These are phyloP conservation scores for Schizaphis graminum DNA, from an alignment of 2,888 invertebrate genomes.

Conservation along the genomic window DNA sequence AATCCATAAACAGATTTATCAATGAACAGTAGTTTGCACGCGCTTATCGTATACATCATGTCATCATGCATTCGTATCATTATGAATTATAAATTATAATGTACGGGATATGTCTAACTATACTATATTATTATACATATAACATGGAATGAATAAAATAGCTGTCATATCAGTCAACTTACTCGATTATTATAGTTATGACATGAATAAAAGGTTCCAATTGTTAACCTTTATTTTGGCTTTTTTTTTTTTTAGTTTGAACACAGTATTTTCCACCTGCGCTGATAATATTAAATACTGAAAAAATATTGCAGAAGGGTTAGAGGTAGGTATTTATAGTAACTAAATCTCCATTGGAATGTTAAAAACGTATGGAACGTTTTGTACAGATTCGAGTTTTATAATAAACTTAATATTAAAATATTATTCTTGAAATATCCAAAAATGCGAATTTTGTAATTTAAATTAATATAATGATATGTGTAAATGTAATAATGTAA, in stretches of 20 bases:
- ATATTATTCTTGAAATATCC: background rate
- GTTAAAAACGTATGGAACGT: background rate
- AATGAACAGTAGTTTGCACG: background rate
- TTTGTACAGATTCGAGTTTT: background rate
- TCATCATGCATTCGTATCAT: background rate
- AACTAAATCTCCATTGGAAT: background rate
- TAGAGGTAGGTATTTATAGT: background rate
- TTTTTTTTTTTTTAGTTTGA: background rate
- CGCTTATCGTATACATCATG: background rate
- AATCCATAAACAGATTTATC: background rate
- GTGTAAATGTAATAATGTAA: no score
- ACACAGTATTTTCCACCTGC: constrained; percentile 20
- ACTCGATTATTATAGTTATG: constrained; percentile 8
- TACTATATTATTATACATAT: no score
- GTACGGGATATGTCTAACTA: background rate
- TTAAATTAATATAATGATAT: background rate
- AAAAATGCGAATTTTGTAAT: background rate
- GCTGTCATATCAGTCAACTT: constrained; percentile 21
- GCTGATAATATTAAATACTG: background rate
- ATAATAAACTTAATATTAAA: background rate
- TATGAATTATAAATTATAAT: background rate
- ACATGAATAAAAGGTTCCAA: background rate
- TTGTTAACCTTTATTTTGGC: background rate
- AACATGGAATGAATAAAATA: background rate
- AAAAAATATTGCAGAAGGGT: background rate